A percentile compares a stretch with the other conserved stretches of the same genome.
Evolutionary conservation across 23 tunicate species (phyloP).

Genomic region (Diplosoma virens): DNA sequence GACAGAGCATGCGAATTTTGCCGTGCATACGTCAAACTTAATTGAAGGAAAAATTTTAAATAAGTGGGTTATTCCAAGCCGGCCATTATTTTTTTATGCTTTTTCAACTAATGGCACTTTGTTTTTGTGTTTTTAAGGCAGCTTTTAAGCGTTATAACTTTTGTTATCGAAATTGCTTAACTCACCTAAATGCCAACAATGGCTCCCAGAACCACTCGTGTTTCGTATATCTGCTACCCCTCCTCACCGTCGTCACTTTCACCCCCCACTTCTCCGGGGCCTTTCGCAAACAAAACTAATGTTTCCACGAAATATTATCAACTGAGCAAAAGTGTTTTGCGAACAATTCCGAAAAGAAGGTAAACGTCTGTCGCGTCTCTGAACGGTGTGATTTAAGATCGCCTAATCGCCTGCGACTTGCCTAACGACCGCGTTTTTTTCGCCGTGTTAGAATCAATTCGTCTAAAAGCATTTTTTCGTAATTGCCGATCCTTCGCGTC

Average conservation of each 20-base stretch:
- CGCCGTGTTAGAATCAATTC: too few relatives aligned
- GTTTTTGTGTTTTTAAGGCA: too few relatives aligned
- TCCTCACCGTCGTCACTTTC: conserved; percentile 4
- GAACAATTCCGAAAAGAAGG: conserved; percentile 33
- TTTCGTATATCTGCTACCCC: conserved; percentile 33
- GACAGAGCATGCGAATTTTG: too few relatives aligned
- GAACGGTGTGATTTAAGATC: too few relatives aligned
- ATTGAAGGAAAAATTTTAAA: too few relatives aligned
- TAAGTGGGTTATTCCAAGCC: too few relatives aligned
- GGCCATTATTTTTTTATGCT: too few relatives aligned
- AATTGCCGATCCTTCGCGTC: conserved; percentile 7
- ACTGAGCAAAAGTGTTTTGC: conserved; percentile 9
- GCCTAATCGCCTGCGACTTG: too few relatives aligned
- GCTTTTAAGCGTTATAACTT: conserved; percentile 6
- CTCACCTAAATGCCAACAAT: conserved; percentile 5
- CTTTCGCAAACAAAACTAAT: not conserved
- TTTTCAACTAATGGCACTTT: too few relatives aligned
- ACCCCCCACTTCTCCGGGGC: conserved; percentile 10
- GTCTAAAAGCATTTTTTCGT: not conserved
- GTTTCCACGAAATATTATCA: conserved; percentile 4
- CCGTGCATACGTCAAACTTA: too few relatives aligned
- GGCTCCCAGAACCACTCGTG: conserved; percentile 50
- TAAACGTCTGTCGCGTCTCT: too few relatives aligned
- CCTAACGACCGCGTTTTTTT: too few relatives aligned
- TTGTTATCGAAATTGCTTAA: not conserved